Base-by-base conservation (phyloP, 2,888 invertebrate genomes). In the Archips crataeganus region DNA sequence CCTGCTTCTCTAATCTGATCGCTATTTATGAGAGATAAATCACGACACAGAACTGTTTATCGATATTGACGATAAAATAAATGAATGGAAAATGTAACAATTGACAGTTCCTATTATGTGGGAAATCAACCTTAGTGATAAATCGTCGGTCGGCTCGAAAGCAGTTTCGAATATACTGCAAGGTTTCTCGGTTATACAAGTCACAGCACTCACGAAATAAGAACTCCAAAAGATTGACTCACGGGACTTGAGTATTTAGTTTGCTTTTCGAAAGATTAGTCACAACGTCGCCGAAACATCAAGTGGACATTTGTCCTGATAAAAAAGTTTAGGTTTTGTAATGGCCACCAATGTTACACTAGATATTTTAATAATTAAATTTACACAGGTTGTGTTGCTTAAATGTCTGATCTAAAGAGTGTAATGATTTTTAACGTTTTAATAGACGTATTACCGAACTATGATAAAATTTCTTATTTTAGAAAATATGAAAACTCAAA, bases 251-350 rank as follows among this genome's bases (percentile, higher is more conserved):
- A 90, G 88, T 89, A 89, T 73, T 86, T 80, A 85, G 85, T 84
- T 84, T 85, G 82, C 82, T 88, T 89, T 86, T 80, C 80, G 80
- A 84, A 87, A 84, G 87, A 94, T 93, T 92, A 93, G 92, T 92
- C 93, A 93, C 93, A 93, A 92, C 92, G 93, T 94, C 94, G 94
- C 94, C 94, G 93, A 94, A 94, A 94, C 94, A 94, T 94, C 94
- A 93, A 93, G 90, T 93, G 92, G 94, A 94, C 93, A 93, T 93
- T 94, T 90, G 92, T 92, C 89, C 91, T 87, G 93, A 91, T 93
- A 93, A 93, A 94, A 92, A 94, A 94, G 92, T 93, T 94, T 93
- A 92, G 92, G 90, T 92, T 93, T 94, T 93, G 94, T 94, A 94
- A 94, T 94, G 94, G 94, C 94, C 94, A 94, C 94, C 94, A 91